These are phyloP conservation scores for Rhopalosiphum padi DNA, from an alignment of 1,140 invertebrate species.

Conservation along the genomic window DNA sequence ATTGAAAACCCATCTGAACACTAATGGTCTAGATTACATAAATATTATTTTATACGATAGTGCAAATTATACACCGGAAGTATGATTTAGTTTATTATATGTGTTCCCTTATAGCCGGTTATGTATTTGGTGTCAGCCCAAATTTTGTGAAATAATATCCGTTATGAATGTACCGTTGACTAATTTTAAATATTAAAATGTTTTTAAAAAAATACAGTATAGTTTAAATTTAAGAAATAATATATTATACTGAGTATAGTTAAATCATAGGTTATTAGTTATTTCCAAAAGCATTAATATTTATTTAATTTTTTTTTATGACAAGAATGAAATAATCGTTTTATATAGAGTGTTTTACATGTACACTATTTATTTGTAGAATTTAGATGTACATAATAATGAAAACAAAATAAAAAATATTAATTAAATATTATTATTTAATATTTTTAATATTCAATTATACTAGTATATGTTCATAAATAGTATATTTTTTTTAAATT, in stretches of 20 bases:
- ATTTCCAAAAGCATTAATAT: not conserved
- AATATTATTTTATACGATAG: constrained; percentile 16
- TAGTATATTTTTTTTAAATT: not conserved
- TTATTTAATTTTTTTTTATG: not conserved
- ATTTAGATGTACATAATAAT: not conserved
- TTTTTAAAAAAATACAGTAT: not conserved
- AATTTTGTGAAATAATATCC: not conserved
- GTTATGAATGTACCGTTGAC: not conserved
- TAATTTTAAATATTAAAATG: not conserved
- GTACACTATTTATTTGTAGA: not conserved
- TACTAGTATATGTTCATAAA: not conserved
- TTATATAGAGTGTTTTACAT: not conserved
- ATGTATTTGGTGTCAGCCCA: not conserved
- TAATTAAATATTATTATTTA: not conserved
- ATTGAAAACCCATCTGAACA: not conserved
- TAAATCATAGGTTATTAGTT: not conserved
- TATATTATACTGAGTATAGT: not conserved
- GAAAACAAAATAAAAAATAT: not conserved
- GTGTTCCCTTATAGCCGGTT: not conserved
- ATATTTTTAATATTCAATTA: not conserved
- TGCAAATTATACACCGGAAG: constrained; percentile 44
- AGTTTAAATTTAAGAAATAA: not conserved
- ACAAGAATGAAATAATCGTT: not conserved
- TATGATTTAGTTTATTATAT: constrained; percentile 23
- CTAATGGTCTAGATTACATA: constrained; percentile 19